Conservation (phyloP, 2,113 vertebrate genomes). For the Leptocoma aspasia region DNA sequence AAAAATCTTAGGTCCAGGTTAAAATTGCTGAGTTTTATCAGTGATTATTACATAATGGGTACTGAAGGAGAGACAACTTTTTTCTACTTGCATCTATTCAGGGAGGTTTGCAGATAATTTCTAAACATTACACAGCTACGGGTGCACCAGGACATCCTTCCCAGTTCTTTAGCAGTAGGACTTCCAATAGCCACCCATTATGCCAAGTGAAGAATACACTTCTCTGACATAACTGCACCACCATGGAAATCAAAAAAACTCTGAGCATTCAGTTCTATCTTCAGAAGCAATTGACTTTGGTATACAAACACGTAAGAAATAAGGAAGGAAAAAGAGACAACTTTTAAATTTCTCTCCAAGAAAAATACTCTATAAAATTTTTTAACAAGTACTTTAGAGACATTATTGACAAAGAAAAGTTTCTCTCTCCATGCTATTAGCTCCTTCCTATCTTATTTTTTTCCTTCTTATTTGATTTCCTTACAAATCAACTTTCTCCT, state of each 20-base stretch:
- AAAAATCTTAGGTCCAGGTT: not conserved
- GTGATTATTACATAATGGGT: not conserved
- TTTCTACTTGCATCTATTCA: fast-evolving
- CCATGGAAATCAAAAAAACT: not conserved
- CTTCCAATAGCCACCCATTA: not conserved
- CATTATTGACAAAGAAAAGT: not conserved
- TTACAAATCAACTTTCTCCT: not conserved
- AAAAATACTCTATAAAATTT: not conserved
- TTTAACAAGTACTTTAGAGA: not conserved
- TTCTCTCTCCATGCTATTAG: not conserved
- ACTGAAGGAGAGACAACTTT: not conserved
- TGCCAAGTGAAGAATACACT: not conserved
- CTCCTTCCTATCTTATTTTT: not conserved
- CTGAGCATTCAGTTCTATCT: not conserved
- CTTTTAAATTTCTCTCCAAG: not conserved
- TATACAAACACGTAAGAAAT: not conserved
- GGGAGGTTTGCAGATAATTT: not conserved
- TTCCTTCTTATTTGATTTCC: not conserved
- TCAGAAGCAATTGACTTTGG: not conserved
- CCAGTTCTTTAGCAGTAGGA: not conserved
- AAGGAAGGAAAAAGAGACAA: not conserved
- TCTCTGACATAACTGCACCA: not conserved
- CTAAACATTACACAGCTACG: not conserved
- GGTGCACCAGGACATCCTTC: not conserved
- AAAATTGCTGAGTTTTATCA: not conserved